These are phyloP conservation scores for Clivina fossor DNA, from an alignment of 2,888 invertebrate species.

Conservation along the genomic window DNA sequence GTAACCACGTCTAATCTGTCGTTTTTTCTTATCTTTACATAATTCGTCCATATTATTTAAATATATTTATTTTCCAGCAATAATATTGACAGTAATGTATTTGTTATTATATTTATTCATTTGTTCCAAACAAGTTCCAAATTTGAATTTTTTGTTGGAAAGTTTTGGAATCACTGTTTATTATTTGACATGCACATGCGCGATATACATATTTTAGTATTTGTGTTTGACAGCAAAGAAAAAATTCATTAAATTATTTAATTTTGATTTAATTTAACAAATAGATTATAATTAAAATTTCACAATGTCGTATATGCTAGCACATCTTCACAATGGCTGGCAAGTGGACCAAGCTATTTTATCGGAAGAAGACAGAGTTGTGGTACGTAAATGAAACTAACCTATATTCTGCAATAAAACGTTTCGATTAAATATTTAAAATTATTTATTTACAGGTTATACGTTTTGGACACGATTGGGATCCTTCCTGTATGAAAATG, in stretches of 20 bases:
- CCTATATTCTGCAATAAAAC: too few relatives aligned
- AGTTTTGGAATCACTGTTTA: neutral
- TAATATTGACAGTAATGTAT: conserved; percentile 1
- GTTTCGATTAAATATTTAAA: conserved; percentile 32
- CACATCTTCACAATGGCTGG: conserved; percentile 99
- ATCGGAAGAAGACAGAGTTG: conserved; percentile 97
- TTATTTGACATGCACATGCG: neutral
- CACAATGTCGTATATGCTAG: conserved; percentile 98
- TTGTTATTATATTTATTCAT: conserved; percentile 1
- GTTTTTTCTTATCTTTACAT: neutral
- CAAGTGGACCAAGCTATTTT: conserved; percentile 99
- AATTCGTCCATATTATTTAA: conserved; percentile 1
- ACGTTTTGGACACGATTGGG: conserved; percentile 99
- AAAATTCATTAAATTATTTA: too few relatives aligned
- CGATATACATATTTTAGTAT: neutral
- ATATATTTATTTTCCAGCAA: neutral
- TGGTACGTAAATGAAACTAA: conserved; percentile 64
- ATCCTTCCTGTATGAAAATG: conserved; percentile 99
- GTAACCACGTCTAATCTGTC: conserved; percentile 58
- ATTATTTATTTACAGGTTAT: conserved; percentile 89
- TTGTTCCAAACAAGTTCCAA: neutral
- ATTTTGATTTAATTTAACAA: too few relatives aligned
- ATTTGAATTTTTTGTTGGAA: neutral
- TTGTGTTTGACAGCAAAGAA: too few relatives aligned
- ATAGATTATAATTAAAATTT: too few relatives aligned